Percentiles rank a stretch among this genome's conserved stretches.
Conservation (phyloP, 2,888 invertebrate species). For the Scaptomyza cyrtandrae region DNA sequence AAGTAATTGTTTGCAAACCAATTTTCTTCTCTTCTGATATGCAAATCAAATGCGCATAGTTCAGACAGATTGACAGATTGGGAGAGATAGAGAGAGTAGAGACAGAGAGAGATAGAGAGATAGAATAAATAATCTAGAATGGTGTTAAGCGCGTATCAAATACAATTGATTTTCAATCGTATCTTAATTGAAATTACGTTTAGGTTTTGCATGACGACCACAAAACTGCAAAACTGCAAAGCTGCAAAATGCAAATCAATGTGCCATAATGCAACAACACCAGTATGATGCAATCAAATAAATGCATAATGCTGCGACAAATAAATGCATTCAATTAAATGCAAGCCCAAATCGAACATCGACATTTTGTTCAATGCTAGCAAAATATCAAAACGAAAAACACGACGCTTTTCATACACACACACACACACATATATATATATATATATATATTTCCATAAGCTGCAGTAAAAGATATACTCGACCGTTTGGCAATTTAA, state of each 20-base stretch:
- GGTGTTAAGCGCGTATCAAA: slow-evolving; percentile 43
- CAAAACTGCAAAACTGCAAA: slow-evolving; percentile 2
- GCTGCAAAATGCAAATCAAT: slow-evolving; percentile 21
- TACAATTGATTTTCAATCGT: slow-evolving; percentile 32
- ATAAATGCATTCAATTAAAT: slow-evolving; percentile 55
- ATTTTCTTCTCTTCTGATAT: neutral
- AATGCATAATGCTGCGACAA: slow-evolving; percentile 45
- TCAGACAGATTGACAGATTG: neutral
- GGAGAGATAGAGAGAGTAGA: neutral
- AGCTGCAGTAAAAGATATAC: slow-evolving; percentile 1
- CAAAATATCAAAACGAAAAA: neutral
- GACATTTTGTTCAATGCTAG: too few species aligned
- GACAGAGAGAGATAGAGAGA: neutral
- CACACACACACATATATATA: too few species aligned
- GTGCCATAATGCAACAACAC: slow-evolving; percentile 1
- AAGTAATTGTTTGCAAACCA: too few species aligned
- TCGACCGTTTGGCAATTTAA: slow-evolving; percentile 15
- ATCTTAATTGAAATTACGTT: slow-evolving; percentile 40
- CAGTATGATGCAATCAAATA: slow-evolving; percentile 52
- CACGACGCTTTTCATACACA: slow-evolving; percentile 6
- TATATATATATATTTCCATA: neutral
- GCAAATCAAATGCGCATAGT: slow-evolving; percentile 1
- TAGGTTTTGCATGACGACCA: slow-evolving; percentile 4
- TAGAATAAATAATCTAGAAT: slow-evolving; percentile 36
- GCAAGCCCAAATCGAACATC: slow-evolving; percentile 49